Base-by-base conservation (phyloP, 2,888 invertebrate genomes). In the Erebia epiphron region DNA sequence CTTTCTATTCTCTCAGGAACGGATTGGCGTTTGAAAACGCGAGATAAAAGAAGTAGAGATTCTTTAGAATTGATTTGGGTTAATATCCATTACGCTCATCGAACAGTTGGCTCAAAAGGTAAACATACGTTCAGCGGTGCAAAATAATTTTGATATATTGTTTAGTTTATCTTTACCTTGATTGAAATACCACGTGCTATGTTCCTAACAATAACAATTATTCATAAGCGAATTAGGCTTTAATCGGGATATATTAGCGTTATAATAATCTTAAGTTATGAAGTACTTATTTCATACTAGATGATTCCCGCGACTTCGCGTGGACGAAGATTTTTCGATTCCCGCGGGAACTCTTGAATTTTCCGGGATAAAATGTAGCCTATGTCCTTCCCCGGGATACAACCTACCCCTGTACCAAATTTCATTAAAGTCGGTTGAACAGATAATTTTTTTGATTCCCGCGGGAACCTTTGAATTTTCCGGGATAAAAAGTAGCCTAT, bases 21-120 rank as follows among this genome's bases (percentile, higher is more conserved):
- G n/a, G n/a, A 74, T 72, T 69, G 69, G 71, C 67, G 72, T 73
- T 75, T 60, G 63, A 64, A 70, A 73, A 62, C 66, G 62, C 63
- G 46, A 68, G 75, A 75, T 71, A 67, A 72, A 70, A 77, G 76
- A 79, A 79, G 77, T 79, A 77, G 77, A 72, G 71, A 67, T 70
- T 74, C 74, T 77, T 75, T 75, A 75, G 72, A 77, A 78, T 78
- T 75, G 76, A 78, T 75, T 75, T 68, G 69, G 70, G 73, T 74
- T 76, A 76, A 75, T 74, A 75, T 72, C 66, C 69, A 49, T 61
- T 69, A 35, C 58, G 49, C 67, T 71, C 68, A 71, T 70, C 68
- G 68, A 68, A 70, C 74, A 64, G 70, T 70, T 68, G 67, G 67
- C 68, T 49, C 67, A 26, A 35, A 21, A 67, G 49, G 75, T 72